Percentiles rank a stretch among this genome's conserved stretches.
These are phyloP conservation scores for Operophtera brumata DNA, from an alignment of 2,888 invertebrate genomes.

Conservation along the genomic window DNA sequence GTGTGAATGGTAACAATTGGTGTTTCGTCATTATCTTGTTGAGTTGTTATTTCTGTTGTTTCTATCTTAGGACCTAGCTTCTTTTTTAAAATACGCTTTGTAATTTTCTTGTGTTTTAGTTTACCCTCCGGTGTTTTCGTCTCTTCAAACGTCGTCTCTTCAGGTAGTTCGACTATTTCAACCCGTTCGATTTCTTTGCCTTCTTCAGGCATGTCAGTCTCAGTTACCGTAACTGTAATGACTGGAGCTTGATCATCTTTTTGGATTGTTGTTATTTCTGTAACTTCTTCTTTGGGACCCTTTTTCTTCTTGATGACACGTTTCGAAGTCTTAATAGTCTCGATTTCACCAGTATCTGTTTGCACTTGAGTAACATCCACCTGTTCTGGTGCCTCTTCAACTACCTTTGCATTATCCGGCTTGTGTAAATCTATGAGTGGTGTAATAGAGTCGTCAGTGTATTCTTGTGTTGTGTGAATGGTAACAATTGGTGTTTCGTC, in stretches of 20 bases:
- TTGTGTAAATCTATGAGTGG: conserved; percentile 31
- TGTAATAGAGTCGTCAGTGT: conserved; percentile 31
- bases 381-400: conserved; percentile 44
- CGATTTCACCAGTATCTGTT: conserved; percentile 14
- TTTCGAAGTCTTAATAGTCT: conserved; percentile 17
- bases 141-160: conserved; percentile 37
- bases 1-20: conserved; percentile 42
- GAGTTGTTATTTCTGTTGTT: conserved; percentile 47
- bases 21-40: conserved; percentile 40
- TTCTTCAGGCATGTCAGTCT: conserved; percentile 3
- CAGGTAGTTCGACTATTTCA: conserved; percentile 39
- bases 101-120: conserved; percentile 41
- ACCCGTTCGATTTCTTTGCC: conserved; percentile 23
- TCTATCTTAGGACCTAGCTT: conserved; percentile 50
- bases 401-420: conserved; percentile 8
- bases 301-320: conserved; percentile 24
- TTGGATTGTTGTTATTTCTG: conserved; percentile 44
- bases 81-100: conserved; percentile 37
- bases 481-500: conserved; percentile 41
- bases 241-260: conserved; percentile 36
- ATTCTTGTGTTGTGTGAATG: conserved; percentile 45
- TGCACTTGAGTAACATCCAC: conserved; percentile 30
- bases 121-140: conserved; percentile 42
- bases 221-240: conserved; percentile 17
- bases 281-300: conserved; percentile 49